Conservation (phyloP, 53 echinoderm and acorn worm species). For the Antedon mediterranea region DNA sequence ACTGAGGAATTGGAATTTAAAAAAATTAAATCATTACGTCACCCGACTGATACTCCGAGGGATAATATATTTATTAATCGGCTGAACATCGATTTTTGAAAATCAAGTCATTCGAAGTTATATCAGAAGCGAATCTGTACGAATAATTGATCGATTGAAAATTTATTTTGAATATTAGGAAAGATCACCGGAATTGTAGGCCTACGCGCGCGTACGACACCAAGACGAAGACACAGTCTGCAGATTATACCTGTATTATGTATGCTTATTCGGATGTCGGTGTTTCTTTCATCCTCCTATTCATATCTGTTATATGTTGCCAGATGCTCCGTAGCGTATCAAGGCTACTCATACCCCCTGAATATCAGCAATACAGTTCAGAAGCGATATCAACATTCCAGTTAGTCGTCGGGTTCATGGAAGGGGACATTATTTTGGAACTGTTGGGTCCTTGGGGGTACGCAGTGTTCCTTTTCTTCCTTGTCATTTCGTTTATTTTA, state of each 20-base stretch:
- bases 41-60: no score
- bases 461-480: constrained; percentile 55
- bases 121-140: no score
- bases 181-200: no score
- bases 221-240: no score
- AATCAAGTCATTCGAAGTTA: no score
- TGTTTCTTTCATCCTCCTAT: background rate
- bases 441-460: constrained; percentile 58
- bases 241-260: background rate
- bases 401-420: constrained; percentile 76
- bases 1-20: no score
- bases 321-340: background rate
- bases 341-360: background rate
- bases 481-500: constrained; percentile 45
- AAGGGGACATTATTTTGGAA: constrained; percentile 81
- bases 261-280: background rate
- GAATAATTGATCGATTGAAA: no score
- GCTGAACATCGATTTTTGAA: no score
- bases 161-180: no score
- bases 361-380: constrained; percentile 9
- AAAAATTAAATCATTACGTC: no score
- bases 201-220: no score
- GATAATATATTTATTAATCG: no score
- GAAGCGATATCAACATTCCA: constrained; percentile 83
- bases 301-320: background rate